Conservation (phyloP, 2,113 vertebrate species). For the Glareola pratincola region DNA sequence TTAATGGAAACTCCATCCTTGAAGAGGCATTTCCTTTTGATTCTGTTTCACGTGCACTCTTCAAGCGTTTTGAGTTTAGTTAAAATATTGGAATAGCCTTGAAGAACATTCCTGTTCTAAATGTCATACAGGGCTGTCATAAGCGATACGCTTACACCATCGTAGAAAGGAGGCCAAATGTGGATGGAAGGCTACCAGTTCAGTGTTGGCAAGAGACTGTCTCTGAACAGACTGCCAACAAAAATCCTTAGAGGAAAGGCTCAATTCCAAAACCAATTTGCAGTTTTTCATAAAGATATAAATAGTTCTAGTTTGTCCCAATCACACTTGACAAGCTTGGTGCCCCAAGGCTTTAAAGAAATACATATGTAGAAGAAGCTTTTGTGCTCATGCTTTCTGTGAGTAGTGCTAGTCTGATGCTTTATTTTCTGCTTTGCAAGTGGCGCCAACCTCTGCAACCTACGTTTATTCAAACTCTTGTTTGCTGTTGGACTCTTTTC, state of each 20-base stretch:
- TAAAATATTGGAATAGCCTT: neutral
- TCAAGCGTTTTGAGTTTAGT: neutral
- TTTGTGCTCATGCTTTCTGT: neutral
- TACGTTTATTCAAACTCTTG: neutral
- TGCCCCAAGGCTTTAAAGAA: neutral
- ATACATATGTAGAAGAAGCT: neutral
- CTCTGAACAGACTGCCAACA: neutral
- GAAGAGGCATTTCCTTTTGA: neutral
- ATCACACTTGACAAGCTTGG: neutral
- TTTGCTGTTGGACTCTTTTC: neutral
- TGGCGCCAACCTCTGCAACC: neutral
- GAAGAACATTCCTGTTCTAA: neutral
- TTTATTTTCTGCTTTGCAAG: neutral
- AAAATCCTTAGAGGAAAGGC: neutral
- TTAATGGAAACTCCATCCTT: neutral
- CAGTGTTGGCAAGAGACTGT: neutral
- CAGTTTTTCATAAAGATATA: neutral
- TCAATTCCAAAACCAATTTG: neutral
- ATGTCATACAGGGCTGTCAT: neutral
- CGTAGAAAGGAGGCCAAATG: neutral
- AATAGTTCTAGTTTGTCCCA: neutral
- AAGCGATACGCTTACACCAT: accelerated
- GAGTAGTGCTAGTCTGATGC: neutral
- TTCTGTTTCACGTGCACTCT: neutral
- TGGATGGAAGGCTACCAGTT: neutral